Conservation (phyloP, 2,888 invertebrate species). For the Brachycybe producta region DNA sequence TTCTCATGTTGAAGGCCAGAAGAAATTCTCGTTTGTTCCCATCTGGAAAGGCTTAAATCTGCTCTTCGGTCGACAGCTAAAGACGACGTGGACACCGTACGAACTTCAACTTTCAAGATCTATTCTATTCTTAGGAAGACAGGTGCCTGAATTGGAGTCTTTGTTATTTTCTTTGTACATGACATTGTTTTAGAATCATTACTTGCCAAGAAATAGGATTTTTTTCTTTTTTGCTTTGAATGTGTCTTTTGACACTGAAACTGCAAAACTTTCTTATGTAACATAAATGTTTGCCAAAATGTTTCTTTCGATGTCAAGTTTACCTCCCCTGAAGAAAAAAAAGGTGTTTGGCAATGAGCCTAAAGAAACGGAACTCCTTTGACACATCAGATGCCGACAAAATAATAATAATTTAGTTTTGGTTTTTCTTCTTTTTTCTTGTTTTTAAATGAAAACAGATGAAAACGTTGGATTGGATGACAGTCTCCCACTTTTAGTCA, state of each 20-base stretch:
- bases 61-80: background rate
- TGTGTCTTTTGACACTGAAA: too few species aligned
- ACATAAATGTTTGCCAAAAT: too few species aligned
- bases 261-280: too few species aligned
- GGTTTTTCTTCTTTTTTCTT: background rate
- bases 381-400: too few species aligned
- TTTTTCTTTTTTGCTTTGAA: background rate
- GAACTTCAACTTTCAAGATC: slow-evolving; percentile 1
- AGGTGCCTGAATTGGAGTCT: background rate
- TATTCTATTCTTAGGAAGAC: slow-evolving; percentile 3
- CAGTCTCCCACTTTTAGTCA: slow-evolving; percentile 1
- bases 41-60: slow-evolving; percentile 4
- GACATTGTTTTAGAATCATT: background rate
- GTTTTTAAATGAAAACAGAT: too few species aligned
- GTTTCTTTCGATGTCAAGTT: too few species aligned
- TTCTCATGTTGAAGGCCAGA: slow-evolving; percentile 3
- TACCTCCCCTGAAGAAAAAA: too few species aligned
- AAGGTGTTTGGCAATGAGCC: too few species aligned
- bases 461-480: background rate
- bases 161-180: background rate
- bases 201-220: background rate
- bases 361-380: too few species aligned
- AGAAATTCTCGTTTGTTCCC: slow-evolving; percentile 8
- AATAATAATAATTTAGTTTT: background rate
- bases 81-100: slow-evolving; percentile 1